Conservation (phyloP, 2,113 vertebrate species). For the Rhinoderma darwinii region DNA sequence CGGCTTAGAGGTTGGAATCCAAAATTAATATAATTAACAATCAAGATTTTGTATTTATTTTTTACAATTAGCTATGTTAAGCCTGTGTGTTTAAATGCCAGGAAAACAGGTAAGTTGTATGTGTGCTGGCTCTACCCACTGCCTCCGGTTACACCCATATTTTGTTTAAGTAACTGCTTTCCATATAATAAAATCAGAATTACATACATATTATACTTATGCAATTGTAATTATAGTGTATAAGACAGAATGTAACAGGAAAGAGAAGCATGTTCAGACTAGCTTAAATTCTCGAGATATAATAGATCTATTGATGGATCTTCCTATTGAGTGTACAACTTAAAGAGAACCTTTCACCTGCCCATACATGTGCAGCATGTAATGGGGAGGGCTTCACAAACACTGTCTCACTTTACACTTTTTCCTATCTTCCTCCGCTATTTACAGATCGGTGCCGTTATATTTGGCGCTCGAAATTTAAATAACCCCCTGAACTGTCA, state of each 20-base stretch:
- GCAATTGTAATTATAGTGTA: slow-evolving; percentile 1
- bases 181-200: slow-evolving; percentile 8
- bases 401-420: too few relatives aligned
- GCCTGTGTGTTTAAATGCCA: neutral
- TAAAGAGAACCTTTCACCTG: too few relatives aligned
- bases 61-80: neutral
- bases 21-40: slow-evolving; percentile 14
- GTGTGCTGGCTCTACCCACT: neutral
- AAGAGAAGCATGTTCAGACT: slow-evolving; percentile 9
- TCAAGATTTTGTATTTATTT: too few relatives aligned
- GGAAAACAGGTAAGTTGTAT: neutral
- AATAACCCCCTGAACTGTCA: too few relatives aligned
- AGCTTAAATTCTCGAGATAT: neutral
- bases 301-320: slow-evolving; percentile 7
- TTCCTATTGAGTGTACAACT: neutral
- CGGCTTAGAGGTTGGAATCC: neutral
- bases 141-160: neutral
- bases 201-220: neutral
- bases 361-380: too few relatives aligned
- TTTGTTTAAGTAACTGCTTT: neutral
- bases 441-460: too few relatives aligned
- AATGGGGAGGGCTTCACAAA: too few relatives aligned
- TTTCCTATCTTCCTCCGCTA: too few relatives aligned
- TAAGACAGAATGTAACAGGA: slow-evolving; percentile 5
- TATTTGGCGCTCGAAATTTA: too few relatives aligned